Evolutionary conservation across 2,797 vertebrate species (phyloP), one percentile per base, ranked within the genome.

Genomic region (Xerus rutilus): DNA sequence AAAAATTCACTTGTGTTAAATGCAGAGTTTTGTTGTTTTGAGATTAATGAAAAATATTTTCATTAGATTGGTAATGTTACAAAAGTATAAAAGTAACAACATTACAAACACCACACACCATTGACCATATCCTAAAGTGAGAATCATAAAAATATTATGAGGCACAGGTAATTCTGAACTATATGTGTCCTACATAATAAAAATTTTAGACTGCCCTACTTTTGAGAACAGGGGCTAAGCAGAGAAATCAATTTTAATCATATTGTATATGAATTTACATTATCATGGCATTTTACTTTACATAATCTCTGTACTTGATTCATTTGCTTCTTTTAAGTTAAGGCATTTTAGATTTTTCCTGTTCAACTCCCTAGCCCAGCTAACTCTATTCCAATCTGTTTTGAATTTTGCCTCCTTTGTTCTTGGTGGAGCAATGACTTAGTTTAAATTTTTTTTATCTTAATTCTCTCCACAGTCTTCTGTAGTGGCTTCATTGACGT

Each of bases 41-140:
- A 93, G 43, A 18, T 91, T 95, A 89, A 62, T 89, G 17, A 69
- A 94, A 95, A 88, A 52, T 94, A 25, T 69, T 96, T 64, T 67
- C 4, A 52, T 92, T 95, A 92, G 52, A 17, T 89, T 17, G 94
- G 7, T 85, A 86, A 64, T 85, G 28, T 81, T 76, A 78, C 20
- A 85, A 73, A 93, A 49, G 9, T 59, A 81, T 62, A 69, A 76
- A 88, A 73, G 8, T 73, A 70, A 49, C 49, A 30, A 54, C 23
- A 79, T 17, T 92, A 45, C 87, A 78, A 93, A 25, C 45, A 62
- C 32, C 25, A 10, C 57, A 57, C 8, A 73, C 7, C 79, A 2
- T 57, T 76, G 72, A 81, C n/a, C 5, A 3, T 84, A 35, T 35
- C 18, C 28, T 83, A 8, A 85, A 69, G 35, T 78, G 77, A 94